These are phyloP conservation scores for Sandelia bainsii DNA, from an alignment of 2,797 vertebrate genomes.

Conservation along the genomic window DNA sequence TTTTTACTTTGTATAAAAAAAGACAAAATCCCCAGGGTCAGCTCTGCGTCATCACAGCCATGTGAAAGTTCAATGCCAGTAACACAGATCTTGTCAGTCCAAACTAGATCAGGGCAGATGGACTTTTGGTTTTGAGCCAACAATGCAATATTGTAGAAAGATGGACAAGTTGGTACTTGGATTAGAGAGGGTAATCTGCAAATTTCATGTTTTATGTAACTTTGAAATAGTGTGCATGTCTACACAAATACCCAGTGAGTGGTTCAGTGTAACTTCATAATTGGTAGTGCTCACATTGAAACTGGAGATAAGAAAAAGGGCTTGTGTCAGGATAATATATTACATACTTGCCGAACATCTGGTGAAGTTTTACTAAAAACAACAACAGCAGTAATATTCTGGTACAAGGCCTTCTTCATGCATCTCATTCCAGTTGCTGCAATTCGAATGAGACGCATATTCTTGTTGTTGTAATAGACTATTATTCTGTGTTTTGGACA, in stretches of 20 bases:
- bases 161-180: conserved; percentile 75
- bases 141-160: conserved; percentile 74
- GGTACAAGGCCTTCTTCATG: not conserved
- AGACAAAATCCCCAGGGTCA: conserved; percentile 21
- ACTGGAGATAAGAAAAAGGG: conserved; percentile 29
- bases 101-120: conserved; percentile 69
- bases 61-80: conserved; percentile 30
- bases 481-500: not conserved
- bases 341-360: conserved; percentile 53
- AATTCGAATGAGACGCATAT: not conserved
- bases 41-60: conserved; percentile 35
- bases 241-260: conserved; percentile 64
- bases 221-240: conserved; percentile 71
- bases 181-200: conserved; percentile 80
- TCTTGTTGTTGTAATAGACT: not conserved
- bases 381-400: conserved; percentile 10
- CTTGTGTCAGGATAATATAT: conserved; percentile 39
- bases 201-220: conserved; percentile 77
- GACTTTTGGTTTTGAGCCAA: conserved; percentile 66
- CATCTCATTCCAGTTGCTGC: not conserved
- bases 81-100: conserved; percentile 56
- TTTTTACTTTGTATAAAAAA: conserved; percentile 37
- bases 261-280: conserved; percentile 64
- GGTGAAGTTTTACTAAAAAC: conserved; percentile 26
- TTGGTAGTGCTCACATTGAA: conserved; percentile 55